These are phyloP conservation scores for Actenoides hombroni DNA, from an alignment of 2,113 vertebrate genomes.

Conservation along the genomic window DNA sequence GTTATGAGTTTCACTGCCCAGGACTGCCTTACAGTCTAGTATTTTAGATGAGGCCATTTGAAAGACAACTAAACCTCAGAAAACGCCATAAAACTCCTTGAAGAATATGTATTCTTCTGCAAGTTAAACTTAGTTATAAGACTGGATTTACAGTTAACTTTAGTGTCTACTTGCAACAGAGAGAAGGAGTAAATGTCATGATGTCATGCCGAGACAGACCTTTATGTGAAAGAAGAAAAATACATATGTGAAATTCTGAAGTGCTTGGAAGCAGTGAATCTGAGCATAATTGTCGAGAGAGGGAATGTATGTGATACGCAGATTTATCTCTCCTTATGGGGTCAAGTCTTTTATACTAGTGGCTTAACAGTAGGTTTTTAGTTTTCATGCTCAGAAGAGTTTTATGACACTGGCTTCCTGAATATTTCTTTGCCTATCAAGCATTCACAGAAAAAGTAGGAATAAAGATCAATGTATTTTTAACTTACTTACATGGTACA, in stretches of 20 bases:
- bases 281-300: background rate
- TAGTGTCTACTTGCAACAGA: background rate
- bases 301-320: background rate
- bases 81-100: background rate
- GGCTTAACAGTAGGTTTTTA: background rate
- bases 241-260: background rate
- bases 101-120: background rate
- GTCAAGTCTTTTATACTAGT: background rate
- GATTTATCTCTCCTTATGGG: background rate
- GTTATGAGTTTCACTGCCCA: background rate
- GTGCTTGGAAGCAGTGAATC: background rate
- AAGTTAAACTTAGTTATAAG: background rate
- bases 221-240: constrained; percentile 1
- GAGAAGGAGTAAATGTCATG: background rate
- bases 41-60: background rate
- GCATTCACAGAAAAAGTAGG: background rate
- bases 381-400: background rate
- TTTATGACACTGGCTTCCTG: background rate
- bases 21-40: background rate
- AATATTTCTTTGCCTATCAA: constrained; percentile 4
- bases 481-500: constrained; percentile 31
- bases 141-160: constrained; percentile 11
- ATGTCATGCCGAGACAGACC: background rate
- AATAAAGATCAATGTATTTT: constrained; percentile 44
- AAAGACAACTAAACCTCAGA: background rate